These are phyloP conservation scores for Pyrrhosoma nymphula DNA, from an alignment of 2,888 invertebrate genomes.

Conservation along the genomic window DNA sequence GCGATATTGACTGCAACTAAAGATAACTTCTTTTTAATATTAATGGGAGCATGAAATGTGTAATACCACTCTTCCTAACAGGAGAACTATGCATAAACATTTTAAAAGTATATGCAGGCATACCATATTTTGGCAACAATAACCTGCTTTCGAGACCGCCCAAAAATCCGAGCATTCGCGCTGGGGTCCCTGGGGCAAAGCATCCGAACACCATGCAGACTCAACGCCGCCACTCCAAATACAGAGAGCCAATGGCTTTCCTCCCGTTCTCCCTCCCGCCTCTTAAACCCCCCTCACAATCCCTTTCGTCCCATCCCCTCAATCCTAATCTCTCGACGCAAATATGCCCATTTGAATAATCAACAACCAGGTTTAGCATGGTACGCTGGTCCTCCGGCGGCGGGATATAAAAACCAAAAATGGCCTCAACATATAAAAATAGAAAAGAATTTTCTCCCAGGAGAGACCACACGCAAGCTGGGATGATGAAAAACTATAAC, in stretches of 20 bases:
- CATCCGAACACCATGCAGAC: neutral
- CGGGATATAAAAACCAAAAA: neutral
- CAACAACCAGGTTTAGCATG: conserved; percentile 35
- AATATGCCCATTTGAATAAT: conserved; percentile 57
- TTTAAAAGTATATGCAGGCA: too few species aligned
- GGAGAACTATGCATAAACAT: too few species aligned
- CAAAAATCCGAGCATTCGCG: too few species aligned
- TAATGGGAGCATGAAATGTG: too few species aligned
- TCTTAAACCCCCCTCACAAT: neutral
- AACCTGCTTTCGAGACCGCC: too few species aligned
- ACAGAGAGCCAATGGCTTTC: neutral
- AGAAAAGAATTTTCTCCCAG: neutral
- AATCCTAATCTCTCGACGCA: neutral
- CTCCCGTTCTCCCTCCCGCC: neutral
- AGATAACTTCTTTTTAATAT: neutral
- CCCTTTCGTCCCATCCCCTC: neutral
- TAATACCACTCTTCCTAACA: too few species aligned
- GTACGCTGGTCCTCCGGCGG: neutral
- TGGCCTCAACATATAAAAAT: neutral
- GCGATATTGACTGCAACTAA: neutral
- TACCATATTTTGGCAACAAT: too few species aligned
- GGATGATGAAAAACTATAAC: neutral
- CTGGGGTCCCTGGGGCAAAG: neutral
- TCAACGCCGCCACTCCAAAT: neutral
- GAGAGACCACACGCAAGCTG: conserved; percentile 6